Conservation (phyloP, 2,797 vertebrate genomes). For the Acipenser oxyrinchus region DNA sequence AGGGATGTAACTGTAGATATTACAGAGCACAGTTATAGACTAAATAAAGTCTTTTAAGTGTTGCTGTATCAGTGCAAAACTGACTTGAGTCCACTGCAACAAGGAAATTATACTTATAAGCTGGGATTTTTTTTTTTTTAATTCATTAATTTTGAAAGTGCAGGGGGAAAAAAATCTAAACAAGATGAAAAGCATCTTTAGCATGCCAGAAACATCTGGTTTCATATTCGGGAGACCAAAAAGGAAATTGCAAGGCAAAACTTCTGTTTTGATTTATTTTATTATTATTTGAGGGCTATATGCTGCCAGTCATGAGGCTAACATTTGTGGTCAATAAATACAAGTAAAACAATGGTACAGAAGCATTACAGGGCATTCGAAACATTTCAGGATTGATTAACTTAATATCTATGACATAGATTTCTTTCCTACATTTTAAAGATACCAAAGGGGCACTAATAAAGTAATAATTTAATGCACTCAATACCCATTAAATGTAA, state of each 20-base stretch:
- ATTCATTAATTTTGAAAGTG: constrained; percentile 80
- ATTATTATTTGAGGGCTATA: constrained; percentile 81
- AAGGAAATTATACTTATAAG: constrained; percentile 87
- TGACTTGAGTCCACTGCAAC: constrained; percentile 79
- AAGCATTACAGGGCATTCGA: constrained; percentile 42
- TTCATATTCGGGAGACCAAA: constrained; percentile 79
- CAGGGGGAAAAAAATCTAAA: constrained; percentile 53
- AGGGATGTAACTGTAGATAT: constrained; percentile 59
- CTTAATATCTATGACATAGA: constrained; percentile 73
- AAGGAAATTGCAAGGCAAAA: constrained; percentile 95
- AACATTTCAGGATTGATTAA: constrained; percentile 75
- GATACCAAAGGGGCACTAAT: constrained; percentile 35
- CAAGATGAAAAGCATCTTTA: constrained; percentile 90
- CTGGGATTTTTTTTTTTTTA: constrained; percentile 55
- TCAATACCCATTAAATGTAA: neutral
- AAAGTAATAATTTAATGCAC: neutral
- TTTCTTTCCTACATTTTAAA: constrained; percentile 74
- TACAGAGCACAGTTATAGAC: constrained; percentile 48
- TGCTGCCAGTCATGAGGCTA: constrained; percentile 73
- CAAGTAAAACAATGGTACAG: constrained; percentile 33
- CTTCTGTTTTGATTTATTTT: constrained; percentile 95
- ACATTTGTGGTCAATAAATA: constrained; percentile 74
- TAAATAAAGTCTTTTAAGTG: constrained; percentile 67
- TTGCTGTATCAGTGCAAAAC: constrained; percentile 90
- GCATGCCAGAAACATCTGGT: constrained; percentile 94